Base-by-base conservation (phyloP, 92 coral and sea anemone species). In the Palythoa grandis region DNA sequence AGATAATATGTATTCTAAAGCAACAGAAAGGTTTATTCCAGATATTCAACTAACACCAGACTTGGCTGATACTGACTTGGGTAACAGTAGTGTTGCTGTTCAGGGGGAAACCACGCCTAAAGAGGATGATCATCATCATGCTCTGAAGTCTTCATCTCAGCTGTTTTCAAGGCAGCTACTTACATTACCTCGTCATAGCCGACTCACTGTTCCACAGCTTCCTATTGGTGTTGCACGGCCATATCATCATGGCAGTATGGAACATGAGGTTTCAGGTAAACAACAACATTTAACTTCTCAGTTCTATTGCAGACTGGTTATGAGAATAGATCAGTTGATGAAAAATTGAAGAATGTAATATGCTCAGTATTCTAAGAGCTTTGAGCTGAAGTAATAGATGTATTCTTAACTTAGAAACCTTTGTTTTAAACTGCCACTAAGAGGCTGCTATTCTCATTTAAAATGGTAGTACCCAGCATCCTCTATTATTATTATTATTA, bases 201-300 rank as follows among this genome's bases (percentile, higher is more conserved):
- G 91, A 70, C 85, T 90, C 61, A 74, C 92, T 3, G 72, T 87
- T 13, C 98, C 98, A 0, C 88, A 93, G 17, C 93, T 94, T 48
- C 98, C 98, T 19, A 91, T 94, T 56, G 98, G 98, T 23, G 98
- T 94, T 83, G 98, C 98, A 5, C 98, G 91, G 70, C 98, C 98
- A 0, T 94, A 94, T 85, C 92, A 80, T 67, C 85, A 80, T 13
- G 60, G 74, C 9, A 66, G 29, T 54, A 67, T 80, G 85, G 85
- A 80, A 80, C 85, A 66, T n/a, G 85, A 67, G 14, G n/a, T 17
- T 22, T 10, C 74, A 39, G 74, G 85, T 80, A 25, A 80, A 24
- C 16, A 47, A 16, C 25, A 74, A 5, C 72, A 67, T 67, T 58
- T 58, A 58, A 58, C 5, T 8, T 12, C 15, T 58, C 35, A 29